phyloP scores from a whole-genome alignment of 2,888 invertebrate genomes.

The Glaucopsyche alexis region DNA sequence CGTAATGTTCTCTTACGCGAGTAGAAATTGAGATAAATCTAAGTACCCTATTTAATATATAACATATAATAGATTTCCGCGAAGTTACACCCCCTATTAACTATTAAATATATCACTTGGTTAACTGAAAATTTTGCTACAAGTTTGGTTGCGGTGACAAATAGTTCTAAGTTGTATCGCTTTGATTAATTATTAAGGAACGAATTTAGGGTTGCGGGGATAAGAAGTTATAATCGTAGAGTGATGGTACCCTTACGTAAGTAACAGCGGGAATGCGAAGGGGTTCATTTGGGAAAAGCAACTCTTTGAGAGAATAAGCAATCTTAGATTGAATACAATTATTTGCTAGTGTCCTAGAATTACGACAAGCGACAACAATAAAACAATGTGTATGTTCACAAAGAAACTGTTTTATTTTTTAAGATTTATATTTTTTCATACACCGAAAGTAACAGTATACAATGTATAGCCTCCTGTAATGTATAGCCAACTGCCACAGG shows the following conservation, averaged over 20 bases:
- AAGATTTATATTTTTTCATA: no score
- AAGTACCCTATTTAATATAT: not conserved
- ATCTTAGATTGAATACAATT: no score
- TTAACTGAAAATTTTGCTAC: constrained; percentile 21
- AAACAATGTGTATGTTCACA: no score
- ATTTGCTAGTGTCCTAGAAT: no score
- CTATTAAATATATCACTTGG: constrained; percentile 20
- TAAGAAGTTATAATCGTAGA: constrained; percentile 17
- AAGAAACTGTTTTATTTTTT: no score
- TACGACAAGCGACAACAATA: no score
- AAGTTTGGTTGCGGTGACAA: constrained; percentile 25
- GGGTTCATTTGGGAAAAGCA: not conserved
- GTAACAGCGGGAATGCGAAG: not conserved
- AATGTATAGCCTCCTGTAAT: not conserved
- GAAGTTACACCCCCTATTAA: constrained; percentile 6
- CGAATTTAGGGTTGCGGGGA: constrained; percentile 17
- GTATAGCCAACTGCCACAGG: not conserved
- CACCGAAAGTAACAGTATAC: not conserved
- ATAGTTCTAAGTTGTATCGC: constrained; percentile 22
- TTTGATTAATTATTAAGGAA: constrained; percentile 26
- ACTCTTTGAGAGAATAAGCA: not conserved
- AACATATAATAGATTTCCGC: constrained; percentile 7
- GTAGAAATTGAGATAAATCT: no score
- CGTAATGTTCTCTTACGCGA: no score
- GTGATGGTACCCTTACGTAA: not conserved